Evolutionary conservation across 1,140 invertebrate genomes (phyloP).

Genomic region (Platyscapa corneri): DNA sequence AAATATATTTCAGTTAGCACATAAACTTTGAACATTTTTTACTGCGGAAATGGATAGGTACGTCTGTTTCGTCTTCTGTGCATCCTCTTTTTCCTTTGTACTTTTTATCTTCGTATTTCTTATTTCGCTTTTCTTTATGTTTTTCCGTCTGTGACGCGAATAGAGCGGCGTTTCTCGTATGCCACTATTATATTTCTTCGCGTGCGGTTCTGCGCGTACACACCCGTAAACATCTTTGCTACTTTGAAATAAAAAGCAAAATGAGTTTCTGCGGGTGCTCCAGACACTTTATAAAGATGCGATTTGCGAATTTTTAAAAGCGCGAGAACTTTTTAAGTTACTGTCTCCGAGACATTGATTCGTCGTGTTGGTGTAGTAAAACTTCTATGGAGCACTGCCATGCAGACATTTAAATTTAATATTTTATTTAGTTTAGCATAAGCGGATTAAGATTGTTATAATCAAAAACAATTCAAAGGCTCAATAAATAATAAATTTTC

Average conservation of each 20-base stretch:
- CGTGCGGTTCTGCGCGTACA: neutral
- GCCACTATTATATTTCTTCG: neutral
- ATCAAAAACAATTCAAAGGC: no score
- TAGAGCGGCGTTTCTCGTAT: conserved; percentile 27
- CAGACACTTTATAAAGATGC: neutral
- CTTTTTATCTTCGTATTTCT: neutral
- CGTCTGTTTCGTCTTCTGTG: neutral
- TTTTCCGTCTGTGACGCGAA: conserved; percentile 47
- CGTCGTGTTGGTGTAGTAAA: neutral
- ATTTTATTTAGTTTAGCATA: no score
- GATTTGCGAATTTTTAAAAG: neutral
- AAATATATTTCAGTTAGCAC: neutral
- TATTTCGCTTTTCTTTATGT: conserved; percentile 32
- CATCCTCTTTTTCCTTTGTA: neutral
- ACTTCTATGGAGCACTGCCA: no score
- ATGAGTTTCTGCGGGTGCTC: neutral
- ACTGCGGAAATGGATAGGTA: neutral
- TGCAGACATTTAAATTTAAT: no score
- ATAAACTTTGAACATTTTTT: neutral
- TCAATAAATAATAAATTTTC: no score
- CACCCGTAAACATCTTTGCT: neutral
- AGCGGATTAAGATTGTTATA: no score
- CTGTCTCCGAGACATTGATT: neutral
- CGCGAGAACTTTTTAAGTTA: neutral
- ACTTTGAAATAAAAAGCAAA: neutral